phyloP scores from a whole-genome alignment of 1,140 invertebrate genomes.

The Anastatus disparis region DNA sequence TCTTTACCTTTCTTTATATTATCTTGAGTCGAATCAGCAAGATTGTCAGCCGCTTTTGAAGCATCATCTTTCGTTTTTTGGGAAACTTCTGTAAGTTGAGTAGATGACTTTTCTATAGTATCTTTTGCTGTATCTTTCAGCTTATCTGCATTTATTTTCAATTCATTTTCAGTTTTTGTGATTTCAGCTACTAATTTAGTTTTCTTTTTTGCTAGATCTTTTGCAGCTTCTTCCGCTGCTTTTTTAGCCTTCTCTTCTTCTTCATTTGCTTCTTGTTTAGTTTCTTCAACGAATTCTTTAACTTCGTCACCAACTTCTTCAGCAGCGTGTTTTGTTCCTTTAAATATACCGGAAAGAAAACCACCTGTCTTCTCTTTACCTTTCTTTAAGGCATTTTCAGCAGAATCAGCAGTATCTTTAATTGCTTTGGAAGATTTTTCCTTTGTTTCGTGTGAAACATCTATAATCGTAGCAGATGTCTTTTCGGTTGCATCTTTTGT shows the following conservation, averaged over 20 bases:
- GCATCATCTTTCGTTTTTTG: not conserved
- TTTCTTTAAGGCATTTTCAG: conserved; percentile 41
- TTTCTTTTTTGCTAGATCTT: conserved; percentile 54
- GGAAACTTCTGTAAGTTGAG: conserved; percentile 42
- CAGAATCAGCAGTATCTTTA: conserved; percentile 35
- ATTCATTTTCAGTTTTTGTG: not conserved
- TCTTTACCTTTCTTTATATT: conserved; percentile 49
- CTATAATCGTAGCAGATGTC: not conserved
- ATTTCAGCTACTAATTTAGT: conserved; percentile 33
- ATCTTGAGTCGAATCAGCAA: conserved; percentile 43
- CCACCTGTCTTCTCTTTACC: conserved; percentile 13
- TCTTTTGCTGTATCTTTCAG: conserved; percentile 38
- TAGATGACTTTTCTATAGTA: not conserved
- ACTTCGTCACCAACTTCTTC: conserved; percentile 55
- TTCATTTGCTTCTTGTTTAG: conserved; percentile 39
- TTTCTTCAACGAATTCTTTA: conserved; percentile 51
- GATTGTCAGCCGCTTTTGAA: not conserved
- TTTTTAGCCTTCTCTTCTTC: conserved; percentile 32
- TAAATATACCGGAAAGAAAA: conserved; percentile 47
- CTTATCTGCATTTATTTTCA: not conserved
- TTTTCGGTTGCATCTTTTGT: not conserved
- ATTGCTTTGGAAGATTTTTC: not conserved
- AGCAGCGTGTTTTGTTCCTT: conserved; percentile 54
- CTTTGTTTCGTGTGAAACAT: not conserved
- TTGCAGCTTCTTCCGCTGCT: conserved; percentile 25